phyloP scores from a whole-genome alignment of 2,888 invertebrate species.

The Tetragnatha montana region DNA sequence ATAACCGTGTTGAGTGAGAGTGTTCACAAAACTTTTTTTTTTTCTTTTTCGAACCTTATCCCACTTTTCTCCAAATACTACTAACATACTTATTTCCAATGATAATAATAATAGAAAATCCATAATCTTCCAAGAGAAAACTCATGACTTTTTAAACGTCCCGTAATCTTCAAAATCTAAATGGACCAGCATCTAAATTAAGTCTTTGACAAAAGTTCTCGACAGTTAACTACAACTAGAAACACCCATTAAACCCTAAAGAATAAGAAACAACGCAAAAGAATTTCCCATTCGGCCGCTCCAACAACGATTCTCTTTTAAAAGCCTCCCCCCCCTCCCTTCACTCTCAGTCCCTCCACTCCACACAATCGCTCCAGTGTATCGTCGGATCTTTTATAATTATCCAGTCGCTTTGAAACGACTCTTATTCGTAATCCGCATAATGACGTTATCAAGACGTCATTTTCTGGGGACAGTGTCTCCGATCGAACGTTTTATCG shows the following conservation, averaged over 20 bases:
- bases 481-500: constrained; percentile 61
- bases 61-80: too few species aligned
- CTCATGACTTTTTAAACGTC: neutral
- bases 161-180: neutral
- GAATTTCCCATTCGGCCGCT: neutral
- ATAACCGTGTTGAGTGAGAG: too few species aligned
- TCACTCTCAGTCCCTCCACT: neutral
- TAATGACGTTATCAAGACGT: constrained; percentile 62
- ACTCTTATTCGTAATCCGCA: constrained; percentile 39
- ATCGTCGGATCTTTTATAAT: constrained; percentile 40
- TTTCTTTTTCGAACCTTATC: too few species aligned
- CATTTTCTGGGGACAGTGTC: constrained; percentile 28
- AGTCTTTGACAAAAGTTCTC: neutral
- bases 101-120: too few species aligned
- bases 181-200: neutral
- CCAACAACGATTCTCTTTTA: neutral
- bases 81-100: too few species aligned
- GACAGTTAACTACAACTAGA: neutral
- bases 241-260: neutral
- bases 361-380: neutral
- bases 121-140: neutral
- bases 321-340: neutral
- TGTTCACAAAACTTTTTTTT: too few species aligned
- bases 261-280: neutral
- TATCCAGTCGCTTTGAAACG: constrained; percentile 20